Evolutionary conservation across 1,140 invertebrate genomes (phyloP).

Genomic region (Papilio helenus): DNA sequence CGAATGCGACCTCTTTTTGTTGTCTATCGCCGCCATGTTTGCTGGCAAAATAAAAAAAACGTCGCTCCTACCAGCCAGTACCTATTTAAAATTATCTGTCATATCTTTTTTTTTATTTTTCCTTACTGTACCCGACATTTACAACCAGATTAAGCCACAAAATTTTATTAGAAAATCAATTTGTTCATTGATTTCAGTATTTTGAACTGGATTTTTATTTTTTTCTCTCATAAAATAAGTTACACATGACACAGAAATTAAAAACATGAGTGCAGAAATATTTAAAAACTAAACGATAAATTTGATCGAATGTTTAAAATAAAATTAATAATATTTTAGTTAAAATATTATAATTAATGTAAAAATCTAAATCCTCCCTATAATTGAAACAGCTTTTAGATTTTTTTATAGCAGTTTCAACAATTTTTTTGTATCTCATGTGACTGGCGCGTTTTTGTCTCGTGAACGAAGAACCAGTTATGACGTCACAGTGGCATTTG

Average conservation of each 20-base stretch:
- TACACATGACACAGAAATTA: background rate
- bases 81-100: background rate
- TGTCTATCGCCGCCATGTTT: slow-evolving; percentile 24
- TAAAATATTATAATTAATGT: background rate
- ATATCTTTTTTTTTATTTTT: background rate
- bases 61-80: background rate
- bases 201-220: background rate
- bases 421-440: background rate
- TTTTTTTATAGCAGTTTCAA: background rate
- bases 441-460: slow-evolving; percentile 10
- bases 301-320: background rate
- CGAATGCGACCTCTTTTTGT: slow-evolving; percentile 16
- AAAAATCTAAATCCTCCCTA: background rate
- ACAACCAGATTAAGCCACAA: background rate
- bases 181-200: background rate
- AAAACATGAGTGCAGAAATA: too few species aligned
- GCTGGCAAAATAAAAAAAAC: slow-evolving; percentile 4
- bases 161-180: too few species aligned
- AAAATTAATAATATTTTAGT: background rate
- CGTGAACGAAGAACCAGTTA: slow-evolving; percentile 26
- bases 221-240: background rate
- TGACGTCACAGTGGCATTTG: slow-evolving; percentile 27
- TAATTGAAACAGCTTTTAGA: background rate
- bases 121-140: background rate
- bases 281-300: too few species aligned